Conservation (phyloP, 2,797 vertebrate species). For the Oophaga sylvatica region DNA sequence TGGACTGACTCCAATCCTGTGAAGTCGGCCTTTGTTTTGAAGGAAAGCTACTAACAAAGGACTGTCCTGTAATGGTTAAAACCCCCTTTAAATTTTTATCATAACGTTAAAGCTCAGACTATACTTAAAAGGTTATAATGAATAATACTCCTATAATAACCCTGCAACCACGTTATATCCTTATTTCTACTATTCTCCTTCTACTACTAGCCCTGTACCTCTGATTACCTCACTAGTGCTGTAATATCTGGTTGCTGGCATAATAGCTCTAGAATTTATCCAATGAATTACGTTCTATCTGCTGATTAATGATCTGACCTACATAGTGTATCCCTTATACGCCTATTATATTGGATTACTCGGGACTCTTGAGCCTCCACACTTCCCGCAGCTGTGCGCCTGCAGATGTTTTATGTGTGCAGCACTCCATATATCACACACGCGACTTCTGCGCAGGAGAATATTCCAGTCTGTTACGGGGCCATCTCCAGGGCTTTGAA, state of each 20-base stretch:
- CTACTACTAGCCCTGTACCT: not conserved
- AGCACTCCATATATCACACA: not conserved
- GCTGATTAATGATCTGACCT: not conserved
- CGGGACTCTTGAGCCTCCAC: not conserved
- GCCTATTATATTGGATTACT: not conserved
- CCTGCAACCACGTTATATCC: not conserved
- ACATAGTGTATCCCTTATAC: not conserved
- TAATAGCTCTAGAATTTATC: not conserved
- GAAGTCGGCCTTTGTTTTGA: no score
- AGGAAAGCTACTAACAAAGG: no score
- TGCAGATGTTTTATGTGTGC: not conserved
- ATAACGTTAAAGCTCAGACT: no score
- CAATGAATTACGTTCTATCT: not conserved
- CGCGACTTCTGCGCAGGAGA: not conserved
- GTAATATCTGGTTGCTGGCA: not conserved
- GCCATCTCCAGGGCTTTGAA: no score
- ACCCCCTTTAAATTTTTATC: no score
- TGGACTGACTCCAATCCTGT: no score
- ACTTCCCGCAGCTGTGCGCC: not conserved
- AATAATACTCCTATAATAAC: not conserved
- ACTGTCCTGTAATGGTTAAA: no score
- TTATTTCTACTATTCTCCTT: not conserved
- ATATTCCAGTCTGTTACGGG: not conserved
- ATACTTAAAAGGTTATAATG: no score
- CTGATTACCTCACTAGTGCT: not conserved